Base-by-base conservation (phyloP, 1,140 invertebrate genomes). In the Caerostris darwini region DNA sequence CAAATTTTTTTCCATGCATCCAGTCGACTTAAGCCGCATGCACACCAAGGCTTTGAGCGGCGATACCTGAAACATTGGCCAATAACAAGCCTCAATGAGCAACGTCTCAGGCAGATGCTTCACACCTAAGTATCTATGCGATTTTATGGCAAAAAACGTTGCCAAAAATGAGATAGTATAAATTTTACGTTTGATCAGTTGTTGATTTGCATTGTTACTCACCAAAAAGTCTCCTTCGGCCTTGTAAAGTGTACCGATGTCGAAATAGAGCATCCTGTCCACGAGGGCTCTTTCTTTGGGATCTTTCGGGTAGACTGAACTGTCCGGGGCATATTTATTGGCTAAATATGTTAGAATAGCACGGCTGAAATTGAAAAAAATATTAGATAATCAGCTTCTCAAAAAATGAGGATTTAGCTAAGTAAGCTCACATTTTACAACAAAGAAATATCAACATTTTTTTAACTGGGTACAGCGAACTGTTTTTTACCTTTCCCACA, bases 401-500 rank as follows among this genome's bases (percentile, higher is more conserved):
- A 14, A 57, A 50, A 61, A 17, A 67, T 56, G 14, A 86, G 3
- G 17, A 5, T 34, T 77, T 77, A 19, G n/a, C 5, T 85, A 83
- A 5, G 34, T 7, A 83, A 54, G 53, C 7, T 54, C 7, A 81
- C 2, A 81, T 34, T 34, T 34, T 34, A 34, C 34, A 34, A 34
- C 34, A 34, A 2, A 34, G 2, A 34, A 34, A 34, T 34, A 34
- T 0, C 34, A 64, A 64, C 61, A 64, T 7, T 64, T 10, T 7
- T 64, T 64, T 64, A 64, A 7, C 17, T 64, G 7, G 7, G 7
- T 64, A 64, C 61, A 10, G 3, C 7, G 61, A 64, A 10, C 19
- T 81, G 10, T 53, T 12, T 85, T n/a, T 86, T 58, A 87, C 83
- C 92, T 89, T 96, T 98, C 97, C 96, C 96, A 97, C 50, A 97